Evolutionary conservation across 2,113 vertebrate genomes (phyloP).

Genomic region (Lates calcarifer): DNA sequence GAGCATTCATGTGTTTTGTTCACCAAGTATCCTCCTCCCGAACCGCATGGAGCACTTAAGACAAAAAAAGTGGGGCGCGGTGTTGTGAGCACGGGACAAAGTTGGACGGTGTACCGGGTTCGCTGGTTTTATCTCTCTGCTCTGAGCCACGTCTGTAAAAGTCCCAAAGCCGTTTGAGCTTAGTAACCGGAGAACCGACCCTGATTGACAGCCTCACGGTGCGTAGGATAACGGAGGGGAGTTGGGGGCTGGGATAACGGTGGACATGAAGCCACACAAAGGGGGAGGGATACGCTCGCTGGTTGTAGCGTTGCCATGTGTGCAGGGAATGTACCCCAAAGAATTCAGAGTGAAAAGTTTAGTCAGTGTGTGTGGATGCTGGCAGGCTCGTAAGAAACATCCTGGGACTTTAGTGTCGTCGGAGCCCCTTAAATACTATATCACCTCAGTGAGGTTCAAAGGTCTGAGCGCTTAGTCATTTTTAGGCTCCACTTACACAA

Average conservation of each 20-base stretch:
- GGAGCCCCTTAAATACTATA: not conserved
- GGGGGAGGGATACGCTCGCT: slow-evolving; percentile 45
- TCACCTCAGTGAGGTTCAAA: slow-evolving; percentile 53
- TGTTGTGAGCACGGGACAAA: not conserved
- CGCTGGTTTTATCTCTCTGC: not conserved
- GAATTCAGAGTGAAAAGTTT: not conserved
- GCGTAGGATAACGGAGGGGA: slow-evolving; percentile 33
- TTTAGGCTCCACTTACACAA: slow-evolving; percentile 40
- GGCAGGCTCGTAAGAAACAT: not conserved
- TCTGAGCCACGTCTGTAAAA: slow-evolving; percentile 19
- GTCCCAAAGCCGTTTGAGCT: slow-evolving; percentile 16
- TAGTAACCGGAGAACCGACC: slow-evolving; percentile 64
- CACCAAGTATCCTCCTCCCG: slow-evolving; percentile 50
- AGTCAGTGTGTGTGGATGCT: not conserved
- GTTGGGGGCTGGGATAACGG: slow-evolving; percentile 43
- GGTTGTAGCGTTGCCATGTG: slow-evolving; percentile 47
- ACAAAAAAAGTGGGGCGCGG: not conserved
- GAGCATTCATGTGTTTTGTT: slow-evolving; percentile 34
- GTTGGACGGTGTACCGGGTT: not conserved
- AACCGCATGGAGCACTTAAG: not conserved
- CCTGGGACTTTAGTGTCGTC: not conserved
- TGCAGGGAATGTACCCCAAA: slow-evolving; percentile 15
- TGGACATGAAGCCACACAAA: slow-evolving; percentile 24
- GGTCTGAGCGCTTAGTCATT: slow-evolving; percentile 41
- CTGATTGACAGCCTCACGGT: slow-evolving; percentile 55